Conservation (phyloP, 2,797 vertebrate genomes). For the Pelodytes ibericus region DNA sequence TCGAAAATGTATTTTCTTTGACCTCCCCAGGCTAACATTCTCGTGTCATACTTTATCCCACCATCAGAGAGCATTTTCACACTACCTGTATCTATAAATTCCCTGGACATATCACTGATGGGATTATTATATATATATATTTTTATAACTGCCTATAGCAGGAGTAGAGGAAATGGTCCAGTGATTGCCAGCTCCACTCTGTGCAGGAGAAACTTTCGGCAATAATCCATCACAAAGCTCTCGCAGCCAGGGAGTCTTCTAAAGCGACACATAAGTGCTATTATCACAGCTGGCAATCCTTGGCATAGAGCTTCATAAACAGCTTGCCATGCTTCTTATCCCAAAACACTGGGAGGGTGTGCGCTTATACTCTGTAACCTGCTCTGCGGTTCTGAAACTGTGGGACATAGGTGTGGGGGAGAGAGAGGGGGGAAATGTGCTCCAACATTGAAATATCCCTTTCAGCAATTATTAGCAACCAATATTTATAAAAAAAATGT, state of each 20-base stretch:
- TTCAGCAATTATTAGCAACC: constrained; percentile 31
- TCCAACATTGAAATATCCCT: constrained; percentile 27
- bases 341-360: constrained; percentile 40
- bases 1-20: background rate
- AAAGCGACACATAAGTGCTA: constrained; percentile 52
- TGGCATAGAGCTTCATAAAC: constrained; percentile 48
- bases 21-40: background rate
- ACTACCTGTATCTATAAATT: background rate
- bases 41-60: background rate
- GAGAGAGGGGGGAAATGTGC: no score
- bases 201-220: constrained; percentile 43
- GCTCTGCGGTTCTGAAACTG: constrained; percentile 28
- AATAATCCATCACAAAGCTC: constrained; percentile 51
- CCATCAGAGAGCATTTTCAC: constrained; percentile 28
- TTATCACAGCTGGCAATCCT: constrained; percentile 51
- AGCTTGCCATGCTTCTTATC: constrained; percentile 46
- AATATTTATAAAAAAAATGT: constrained; percentile 36
- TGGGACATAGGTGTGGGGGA: background rate
- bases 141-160: constrained; percentile 28
- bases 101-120: constrained; percentile 15
- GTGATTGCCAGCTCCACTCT: constrained; percentile 49
- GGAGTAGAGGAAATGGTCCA: constrained; percentile 24
- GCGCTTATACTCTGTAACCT: constrained; percentile 33
- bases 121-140: constrained; percentile 3
- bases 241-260: constrained; percentile 41